Evolutionary conservation across 2,888 invertebrate species (phyloP), one percentile per base, ranked within the genome.

Genomic region (Agrochola litura): DNA sequence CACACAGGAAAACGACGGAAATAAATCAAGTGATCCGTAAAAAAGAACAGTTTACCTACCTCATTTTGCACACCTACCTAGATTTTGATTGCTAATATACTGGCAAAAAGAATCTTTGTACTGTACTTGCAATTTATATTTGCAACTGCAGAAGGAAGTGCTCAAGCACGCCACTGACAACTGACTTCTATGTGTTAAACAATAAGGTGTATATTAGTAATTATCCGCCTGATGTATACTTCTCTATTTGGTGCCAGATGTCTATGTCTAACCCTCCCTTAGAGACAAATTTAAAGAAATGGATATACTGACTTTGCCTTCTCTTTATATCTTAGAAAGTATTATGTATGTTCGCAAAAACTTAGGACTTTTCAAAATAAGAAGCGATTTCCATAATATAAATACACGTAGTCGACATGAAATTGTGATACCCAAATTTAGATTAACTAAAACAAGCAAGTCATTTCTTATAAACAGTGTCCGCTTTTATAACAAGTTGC

Each of bases 1-100:
- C 46, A 63, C 6, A n/a, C 49, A 30, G 46, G 25, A 19, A 52
- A 76, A 71, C 54, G 66, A 52, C 49, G 16, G 41, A 70, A 52
- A 67, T 64, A 76, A 71, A 76, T 67, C 56, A 58, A 70, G 64
- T 37, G 58, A 82, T 49, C 60, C 52, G 58, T 58, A 78, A 69
- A 71, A 75, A 63, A 58, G 37, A 37, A 25, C 49, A 30, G 56
- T 25, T 43, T 67, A 56, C 37, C 19, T 63, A 49, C 30, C 12
- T 58, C 14, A 16, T 19, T 30, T 30, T 67, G 43, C 43, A n/a
- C 14, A 19, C 22, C 16, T 75, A 67, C 43, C 30, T 37, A 60
- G 30, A n/a, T 74, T 65, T 66, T 16, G 12, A 58, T 30, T 41
- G n/a, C 37, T 65, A 30, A n/a, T 30, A 43, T n/a, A n/a, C 16